These are phyloP conservation scores for Hippocampus mohnikei DNA, from an alignment of 2,113 vertebrate species.

Conservation along the genomic window DNA sequence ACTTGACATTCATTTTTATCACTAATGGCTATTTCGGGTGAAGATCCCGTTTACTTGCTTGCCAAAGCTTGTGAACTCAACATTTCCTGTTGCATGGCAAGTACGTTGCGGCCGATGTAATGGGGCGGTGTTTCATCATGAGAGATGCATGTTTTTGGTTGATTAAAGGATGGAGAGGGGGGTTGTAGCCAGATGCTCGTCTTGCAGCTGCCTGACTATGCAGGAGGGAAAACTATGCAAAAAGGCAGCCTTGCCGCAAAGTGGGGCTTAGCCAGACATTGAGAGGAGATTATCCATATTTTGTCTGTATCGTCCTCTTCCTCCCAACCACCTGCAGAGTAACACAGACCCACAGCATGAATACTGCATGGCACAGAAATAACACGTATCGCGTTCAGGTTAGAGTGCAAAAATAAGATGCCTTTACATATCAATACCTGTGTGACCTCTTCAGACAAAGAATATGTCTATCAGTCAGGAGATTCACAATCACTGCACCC, in stretches of 20 bases:
- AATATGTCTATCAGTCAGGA: constrained; percentile 28
- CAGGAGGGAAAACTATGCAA: constrained; percentile 48
- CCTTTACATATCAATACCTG: constrained; percentile 29
- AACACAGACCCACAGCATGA: constrained; percentile 50
- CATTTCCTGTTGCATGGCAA: constrained; percentile 53
- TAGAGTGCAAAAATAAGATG: constrained; percentile 21
- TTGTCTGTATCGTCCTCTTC: constrained; percentile 61
- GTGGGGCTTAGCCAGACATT: constrained; percentile 55
- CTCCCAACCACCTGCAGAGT: constrained; percentile 56
- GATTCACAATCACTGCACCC: constrained; percentile 16
- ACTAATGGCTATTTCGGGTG: constrained; percentile 46
- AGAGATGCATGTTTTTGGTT: constrained; percentile 39
- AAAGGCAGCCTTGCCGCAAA: constrained; percentile 49
- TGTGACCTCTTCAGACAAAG: constrained; percentile 21
- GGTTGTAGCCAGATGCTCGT: constrained; percentile 52
- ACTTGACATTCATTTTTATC: constrained; percentile 28
- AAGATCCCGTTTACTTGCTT: constrained; percentile 58
- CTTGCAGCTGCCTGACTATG: constrained; percentile 56
- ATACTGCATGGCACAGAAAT: constrained; percentile 50
- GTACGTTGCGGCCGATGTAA: constrained; percentile 18
- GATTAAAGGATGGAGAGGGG: constrained; percentile 51
- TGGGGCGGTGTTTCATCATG: constrained; percentile 11
- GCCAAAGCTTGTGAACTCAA: constrained; percentile 45
- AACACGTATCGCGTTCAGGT: constrained; percentile 26
- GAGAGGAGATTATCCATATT: constrained; percentile 69